These are phyloP conservation scores for Scatophagus argus DNA, from an alignment of 2,113 vertebrate genomes.

Conservation along the genomic window DNA sequence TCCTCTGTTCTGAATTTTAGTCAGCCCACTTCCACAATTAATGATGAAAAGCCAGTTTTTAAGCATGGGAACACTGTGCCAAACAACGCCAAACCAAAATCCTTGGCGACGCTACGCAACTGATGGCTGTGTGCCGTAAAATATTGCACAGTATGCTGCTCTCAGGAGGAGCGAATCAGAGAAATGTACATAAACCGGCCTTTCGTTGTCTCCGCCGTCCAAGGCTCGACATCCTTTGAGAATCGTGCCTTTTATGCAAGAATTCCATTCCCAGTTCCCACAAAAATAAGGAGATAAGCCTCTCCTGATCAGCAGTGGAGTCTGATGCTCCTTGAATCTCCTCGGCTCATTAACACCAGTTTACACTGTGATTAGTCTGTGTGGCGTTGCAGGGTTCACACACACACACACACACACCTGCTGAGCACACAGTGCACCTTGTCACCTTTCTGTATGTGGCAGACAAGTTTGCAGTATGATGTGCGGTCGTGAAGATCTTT, in stretches of 20 bases:
- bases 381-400: not conserved
- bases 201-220: slow-evolving; percentile 30
- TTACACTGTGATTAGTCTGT: slow-evolving; percentile 31
- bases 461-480: not conserved
- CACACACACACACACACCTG: not conserved
- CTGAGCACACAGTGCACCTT: slow-evolving; percentile 28
- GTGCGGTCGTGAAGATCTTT: not conserved
- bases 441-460: not conserved
- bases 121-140: slow-evolving; percentile 54
- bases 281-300: slow-evolving; percentile 38
- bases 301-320: slow-evolving; percentile 20
- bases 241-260: slow-evolving; percentile 41
- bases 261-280: slow-evolving; percentile 22
- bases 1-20: slow-evolving; percentile 45
- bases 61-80: slow-evolving; percentile 12
- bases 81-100: slow-evolving; percentile 38
- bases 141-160: slow-evolving; percentile 58
- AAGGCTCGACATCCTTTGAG: slow-evolving; percentile 39
- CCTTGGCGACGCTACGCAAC: slow-evolving; percentile 22
- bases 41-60: slow-evolving; percentile 24
- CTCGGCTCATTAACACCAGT: slow-evolving; percentile 35
- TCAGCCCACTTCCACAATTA: slow-evolving; percentile 33
- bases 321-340: slow-evolving; percentile 33
- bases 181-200: slow-evolving; percentile 39
- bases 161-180: slow-evolving; percentile 44